Conservation (phyloP, 1,140 invertebrate genomes). For the Cecropterus lyciades region DNA sequence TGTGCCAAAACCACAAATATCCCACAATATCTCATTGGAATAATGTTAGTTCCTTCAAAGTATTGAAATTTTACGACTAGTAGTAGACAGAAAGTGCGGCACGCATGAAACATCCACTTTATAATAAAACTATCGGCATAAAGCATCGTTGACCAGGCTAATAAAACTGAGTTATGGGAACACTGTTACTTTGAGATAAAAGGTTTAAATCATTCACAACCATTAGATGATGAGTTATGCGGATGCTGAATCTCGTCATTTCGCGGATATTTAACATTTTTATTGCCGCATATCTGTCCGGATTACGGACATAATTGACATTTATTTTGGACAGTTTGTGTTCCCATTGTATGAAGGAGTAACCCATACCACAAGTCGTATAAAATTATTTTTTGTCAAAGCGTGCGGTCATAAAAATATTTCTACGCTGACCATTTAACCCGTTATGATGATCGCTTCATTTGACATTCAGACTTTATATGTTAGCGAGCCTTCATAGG, state of each 20-base stretch:
- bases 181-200: conserved; percentile 81
- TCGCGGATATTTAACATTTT: conserved; percentile 76
- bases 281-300: conserved; percentile 75
- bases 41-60: conserved; percentile 45
- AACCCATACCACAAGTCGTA: conserved; percentile 57
- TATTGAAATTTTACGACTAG: conserved; percentile 65
- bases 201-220: conserved; percentile 81
- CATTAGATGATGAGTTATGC: conserved; percentile 82
- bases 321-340: conserved; percentile 68
- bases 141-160: conserved; percentile 73
- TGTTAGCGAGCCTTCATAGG: conserved; percentile 64
- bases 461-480: conserved; percentile 72
- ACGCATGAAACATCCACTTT: conserved; percentile 56
- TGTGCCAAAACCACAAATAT: conserved; percentile 62
- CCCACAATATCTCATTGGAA: conserved; percentile 42
- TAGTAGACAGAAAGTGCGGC: conserved; percentile 55
- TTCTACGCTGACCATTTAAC: conserved; percentile 77
- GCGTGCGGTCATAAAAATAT: conserved; percentile 72
- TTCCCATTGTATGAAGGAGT: conserved; percentile 48
- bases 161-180: conserved; percentile 81
- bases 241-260: conserved; percentile 75
- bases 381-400: conserved; percentile 64
- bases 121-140: conserved; percentile 73
- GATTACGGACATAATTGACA: conserved; percentile 69
- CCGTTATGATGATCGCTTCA: conserved; percentile 78